These are phyloP conservation scores for Epicauta chinensis DNA, from an alignment of 1,140 invertebrate genomes.

Conservation along the genomic window DNA sequence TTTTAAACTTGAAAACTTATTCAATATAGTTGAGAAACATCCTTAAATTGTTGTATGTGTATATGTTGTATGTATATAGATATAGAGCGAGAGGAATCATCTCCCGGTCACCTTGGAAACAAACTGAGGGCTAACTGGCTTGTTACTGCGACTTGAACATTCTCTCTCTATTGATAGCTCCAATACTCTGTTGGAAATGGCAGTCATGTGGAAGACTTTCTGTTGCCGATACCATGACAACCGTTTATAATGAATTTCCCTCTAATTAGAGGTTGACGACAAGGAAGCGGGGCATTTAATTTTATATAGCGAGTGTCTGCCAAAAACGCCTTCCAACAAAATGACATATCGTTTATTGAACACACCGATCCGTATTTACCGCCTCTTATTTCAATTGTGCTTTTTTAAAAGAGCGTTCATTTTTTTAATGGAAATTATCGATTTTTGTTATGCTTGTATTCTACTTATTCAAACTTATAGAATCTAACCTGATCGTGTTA, in stretches of 20 bases:
- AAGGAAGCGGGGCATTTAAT: slow-evolving; percentile 17
- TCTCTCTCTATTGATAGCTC: slow-evolving; percentile 12
- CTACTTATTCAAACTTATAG: no score
- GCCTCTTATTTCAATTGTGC: no score
- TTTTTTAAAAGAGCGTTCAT: no score
- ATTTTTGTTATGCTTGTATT: no score
- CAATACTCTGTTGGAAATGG: slow-evolving; percentile 11
- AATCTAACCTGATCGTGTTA: no score
- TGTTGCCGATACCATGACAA: slow-evolving; percentile 19
- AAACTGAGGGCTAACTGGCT: slow-evolving; percentile 13
- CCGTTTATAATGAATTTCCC: slow-evolving; percentile 18
- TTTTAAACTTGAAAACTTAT: slow-evolving; percentile 9
- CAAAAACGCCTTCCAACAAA: no score
- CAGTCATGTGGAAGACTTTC: slow-evolving; percentile 21
- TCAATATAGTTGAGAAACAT: slow-evolving; percentile 21
- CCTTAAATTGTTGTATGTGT: slow-evolving; percentile 22
- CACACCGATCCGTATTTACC: no score
- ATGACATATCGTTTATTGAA: background rate
- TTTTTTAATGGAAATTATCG: no score
- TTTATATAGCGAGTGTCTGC: slow-evolving; percentile 3
- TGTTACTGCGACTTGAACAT: slow-evolving; percentile 14
- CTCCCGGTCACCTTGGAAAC: slow-evolving; percentile 10
- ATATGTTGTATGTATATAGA: background rate
- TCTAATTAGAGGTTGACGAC: slow-evolving; percentile 15
- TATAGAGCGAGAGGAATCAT: background rate